These are phyloP conservation scores for Lepus americanus DNA, from an alignment of 2,113 vertebrate genomes.

Conservation along the genomic window DNA sequence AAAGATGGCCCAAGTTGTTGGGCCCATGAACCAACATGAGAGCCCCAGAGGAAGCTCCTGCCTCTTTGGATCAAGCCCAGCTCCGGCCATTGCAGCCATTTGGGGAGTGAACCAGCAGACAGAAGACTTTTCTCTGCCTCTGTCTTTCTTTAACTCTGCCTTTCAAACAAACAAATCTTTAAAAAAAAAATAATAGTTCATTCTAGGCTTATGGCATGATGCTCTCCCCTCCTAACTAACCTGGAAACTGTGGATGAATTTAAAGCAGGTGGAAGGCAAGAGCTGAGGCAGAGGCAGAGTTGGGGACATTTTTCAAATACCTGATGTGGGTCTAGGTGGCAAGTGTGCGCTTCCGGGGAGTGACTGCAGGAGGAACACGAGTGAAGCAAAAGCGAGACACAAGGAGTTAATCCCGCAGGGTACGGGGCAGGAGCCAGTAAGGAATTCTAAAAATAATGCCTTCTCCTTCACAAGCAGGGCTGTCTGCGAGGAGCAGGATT, in stretches of 20 bases:
- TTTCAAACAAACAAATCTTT: too few relatives aligned
- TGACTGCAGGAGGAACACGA: slow-evolving; percentile 18
- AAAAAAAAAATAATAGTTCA: neutral
- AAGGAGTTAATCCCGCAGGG: slow-evolving; percentile 68
- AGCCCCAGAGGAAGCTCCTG: too few relatives aligned
- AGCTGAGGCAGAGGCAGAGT: too few relatives aligned
- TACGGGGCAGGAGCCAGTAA: slow-evolving; percentile 66
- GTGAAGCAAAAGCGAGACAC: slow-evolving; percentile 45
- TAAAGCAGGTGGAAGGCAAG: neutral
- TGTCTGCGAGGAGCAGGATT: slow-evolving; percentile 69
- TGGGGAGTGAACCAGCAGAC: too few relatives aligned
- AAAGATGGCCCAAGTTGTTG: too few relatives aligned
- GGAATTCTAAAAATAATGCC: slow-evolving; percentile 84
- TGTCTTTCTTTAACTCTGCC: too few relatives aligned
- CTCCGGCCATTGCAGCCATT: too few relatives aligned
- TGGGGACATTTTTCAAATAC: neutral
- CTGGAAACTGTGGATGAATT: neutral
- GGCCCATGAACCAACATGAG: too few relatives aligned
- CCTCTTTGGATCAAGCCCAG: too few relatives aligned
- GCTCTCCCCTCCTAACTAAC: slow-evolving; percentile 43
- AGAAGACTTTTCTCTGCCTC: too few relatives aligned
- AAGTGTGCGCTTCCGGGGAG: neutral
- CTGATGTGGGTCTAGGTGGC: neutral
- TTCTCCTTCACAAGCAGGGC: slow-evolving; percentile 75
- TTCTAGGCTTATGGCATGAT: neutral